Evolutionary conservation across 2,797 vertebrate genomes (phyloP), one percentile per base, ranked within the genome.

Genomic region (Poecilia gillii): DNA sequence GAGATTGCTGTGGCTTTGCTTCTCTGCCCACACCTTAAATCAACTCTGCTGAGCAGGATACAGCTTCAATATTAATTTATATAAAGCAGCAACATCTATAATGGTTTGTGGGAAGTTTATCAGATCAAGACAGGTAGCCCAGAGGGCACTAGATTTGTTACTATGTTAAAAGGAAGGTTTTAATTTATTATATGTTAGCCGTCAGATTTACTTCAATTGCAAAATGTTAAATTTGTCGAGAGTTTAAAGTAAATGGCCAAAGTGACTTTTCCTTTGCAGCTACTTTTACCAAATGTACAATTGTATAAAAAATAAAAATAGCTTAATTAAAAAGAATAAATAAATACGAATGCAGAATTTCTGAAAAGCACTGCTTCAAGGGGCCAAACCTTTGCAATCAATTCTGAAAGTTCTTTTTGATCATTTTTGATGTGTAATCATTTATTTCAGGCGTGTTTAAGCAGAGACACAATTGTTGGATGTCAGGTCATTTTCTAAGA

Each of bases 11-110:
- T 23, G 70, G 80, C 77, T 80, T 76, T 77, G 71, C 78, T 80
- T 68, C 74, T 82, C 79, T 83, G 85, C 72, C 78, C 73, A 70
- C 85, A 81, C 85, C 78, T 88, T 83, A 73, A 84, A 85, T 87
- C 80, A 80, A 75, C 55, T 73, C 55, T 33, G 49, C 76, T 31
- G 3, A 83, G 79, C 81, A 77, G 47, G 49, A 57, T 0, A 8
- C 7, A 16, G 57, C 51, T 82, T 68, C 45, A 20, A 78, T 41
- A 80, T 81, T 73, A 75, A n/a, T 45, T 72, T 76, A 62, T 31
- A 43, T 76, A 59, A 68, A 80, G 79, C 72, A 78, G 84, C 82
- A 77, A 81, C 83, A 88, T 82, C 43, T 79, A 43, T 70, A 46
- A 74, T 85, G 81, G 86, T 81, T 87, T 71, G 20, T 49, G 51